Evolutionary conservation across 2,797 vertebrate species (phyloP).

Genomic region (Heteromormyrus szaboi): DNA sequence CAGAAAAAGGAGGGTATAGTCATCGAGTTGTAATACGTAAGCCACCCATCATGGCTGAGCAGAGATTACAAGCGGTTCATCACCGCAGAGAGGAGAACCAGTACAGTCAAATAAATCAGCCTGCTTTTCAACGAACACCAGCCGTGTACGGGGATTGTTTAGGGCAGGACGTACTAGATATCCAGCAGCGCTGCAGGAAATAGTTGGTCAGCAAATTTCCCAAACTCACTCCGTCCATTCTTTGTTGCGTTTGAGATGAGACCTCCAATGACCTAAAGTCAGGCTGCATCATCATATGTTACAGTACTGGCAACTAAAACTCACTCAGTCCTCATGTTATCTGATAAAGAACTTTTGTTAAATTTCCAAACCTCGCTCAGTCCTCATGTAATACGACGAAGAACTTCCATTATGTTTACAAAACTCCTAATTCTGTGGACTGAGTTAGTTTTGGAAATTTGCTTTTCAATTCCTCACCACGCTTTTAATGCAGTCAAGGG

Average conservation of each 20-base stretch:
- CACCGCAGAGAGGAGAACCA: not conserved
- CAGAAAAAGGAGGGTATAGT: not conserved
- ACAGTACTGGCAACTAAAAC: not conserved
- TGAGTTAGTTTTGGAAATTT: not conserved
- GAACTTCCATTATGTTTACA: not conserved
- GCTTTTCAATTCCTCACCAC: not conserved
- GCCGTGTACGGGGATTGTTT: not conserved
- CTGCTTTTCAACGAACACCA: not conserved
- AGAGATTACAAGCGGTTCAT: not conserved
- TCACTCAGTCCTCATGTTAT: not conserved
- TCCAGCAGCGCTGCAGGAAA: not conserved
- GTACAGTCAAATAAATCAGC: not conserved
- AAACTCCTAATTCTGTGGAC: not conserved
- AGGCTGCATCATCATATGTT: not conserved
- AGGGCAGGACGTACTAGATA: not conserved
- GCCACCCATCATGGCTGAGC: not conserved
- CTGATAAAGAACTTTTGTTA: not conserved
- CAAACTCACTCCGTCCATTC: not conserved
- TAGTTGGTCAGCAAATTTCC: not conserved
- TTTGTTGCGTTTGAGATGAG: not conserved
- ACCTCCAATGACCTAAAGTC: not conserved
- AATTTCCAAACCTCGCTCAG: not conserved
- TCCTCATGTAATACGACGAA: not conserved
- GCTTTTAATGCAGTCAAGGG: not conserved
- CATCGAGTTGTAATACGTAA: not conserved